These are phyloP conservation scores for Amphiprion ocellaris DNA, from an alignment of 2,113 vertebrate species.

Conservation along the genomic window DNA sequence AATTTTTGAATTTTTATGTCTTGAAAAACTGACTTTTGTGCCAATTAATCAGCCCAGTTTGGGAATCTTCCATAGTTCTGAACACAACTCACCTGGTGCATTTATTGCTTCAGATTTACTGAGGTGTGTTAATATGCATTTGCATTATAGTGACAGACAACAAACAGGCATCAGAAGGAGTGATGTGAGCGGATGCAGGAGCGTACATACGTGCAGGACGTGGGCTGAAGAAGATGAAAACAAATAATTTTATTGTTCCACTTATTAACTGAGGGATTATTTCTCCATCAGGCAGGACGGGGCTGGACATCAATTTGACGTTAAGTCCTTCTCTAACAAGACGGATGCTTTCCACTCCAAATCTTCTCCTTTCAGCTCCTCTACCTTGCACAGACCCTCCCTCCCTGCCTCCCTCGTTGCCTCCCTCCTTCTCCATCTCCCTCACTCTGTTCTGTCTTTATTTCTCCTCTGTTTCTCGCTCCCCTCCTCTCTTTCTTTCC, in stretches of 20 bases:
- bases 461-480: conserved; percentile 61
- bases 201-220: conserved; percentile 40
- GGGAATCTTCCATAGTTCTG: too few species aligned
- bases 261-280: conserved; percentile 71
- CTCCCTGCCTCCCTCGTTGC: conserved; percentile 8
- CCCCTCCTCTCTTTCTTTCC: conserved; percentile 56
- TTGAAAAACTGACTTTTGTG: too few species aligned
- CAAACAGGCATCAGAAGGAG: conserved; percentile 34
- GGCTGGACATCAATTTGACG: conserved; percentile 75
- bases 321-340: conserved; percentile 72
- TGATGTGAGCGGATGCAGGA: conserved; percentile 12
- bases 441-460: conserved; percentile 54
- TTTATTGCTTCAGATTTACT: too few species aligned
- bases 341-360: conserved; percentile 66
- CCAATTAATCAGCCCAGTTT: too few species aligned
- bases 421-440: conserved; percentile 29
- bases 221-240: conserved; percentile 39
- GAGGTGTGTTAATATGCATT: conserved; percentile 12
- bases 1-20: too few species aligned
- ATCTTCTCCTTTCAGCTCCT: conserved; percentile 69
- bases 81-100: background rate
- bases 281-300: conserved; percentile 54
- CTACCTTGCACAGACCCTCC: conserved; percentile 55
- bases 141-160: conserved; percentile 47
- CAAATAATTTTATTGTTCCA: conserved; percentile 54